Percentiles rank a stretch among this genome's conserved stretches.
Conservation (phyloP, 1,140 invertebrate species). For the Meloidogyne exigua region DNA sequence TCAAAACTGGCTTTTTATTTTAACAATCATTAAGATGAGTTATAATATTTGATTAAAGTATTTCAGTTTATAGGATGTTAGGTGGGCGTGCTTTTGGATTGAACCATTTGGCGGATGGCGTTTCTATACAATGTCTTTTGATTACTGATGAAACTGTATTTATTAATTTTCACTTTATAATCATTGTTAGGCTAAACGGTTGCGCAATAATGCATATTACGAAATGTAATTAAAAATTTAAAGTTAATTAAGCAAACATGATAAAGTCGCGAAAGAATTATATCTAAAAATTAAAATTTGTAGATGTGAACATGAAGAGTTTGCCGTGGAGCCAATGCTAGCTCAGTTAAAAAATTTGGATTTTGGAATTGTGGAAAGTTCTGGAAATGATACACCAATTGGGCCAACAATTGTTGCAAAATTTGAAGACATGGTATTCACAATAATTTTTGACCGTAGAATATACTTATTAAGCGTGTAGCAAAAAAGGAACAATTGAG, state of each 20-base stretch:
- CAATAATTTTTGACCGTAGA: too few species aligned
- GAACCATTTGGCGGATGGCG: constrained; percentile 46
- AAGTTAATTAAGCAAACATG: too few species aligned
- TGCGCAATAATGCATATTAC: constrained; percentile 59
- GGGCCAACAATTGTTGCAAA: constrained; percentile 46
- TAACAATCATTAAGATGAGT: too few species aligned
- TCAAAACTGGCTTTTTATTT: too few species aligned
- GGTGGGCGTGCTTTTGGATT: constrained; percentile 60
- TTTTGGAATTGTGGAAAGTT: neutral
- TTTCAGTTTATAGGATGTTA: constrained; percentile 46
- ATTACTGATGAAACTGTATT: constrained; percentile 59
- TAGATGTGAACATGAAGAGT: constrained; percentile 60
- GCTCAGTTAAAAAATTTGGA: constrained; percentile 46
- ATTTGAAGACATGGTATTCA: constrained; percentile 60
- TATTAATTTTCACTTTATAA: neutral
- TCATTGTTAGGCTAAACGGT: constrained; percentile 43
- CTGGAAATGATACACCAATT: neutral
- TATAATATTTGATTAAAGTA: neutral
- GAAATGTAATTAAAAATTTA: constrained; percentile 50
- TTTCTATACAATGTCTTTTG: constrained; percentile 56
- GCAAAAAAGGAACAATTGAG: constrained; percentile 59
- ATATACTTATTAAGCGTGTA: constrained; percentile 52
- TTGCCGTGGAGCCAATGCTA: constrained; percentile 55
- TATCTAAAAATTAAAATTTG: constrained; percentile 6
- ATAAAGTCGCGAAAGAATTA: too few species aligned